These are phyloP conservation scores for Trematomus loennbergii DNA, from an alignment of 2,113 vertebrate genomes.

Conservation along the genomic window DNA sequence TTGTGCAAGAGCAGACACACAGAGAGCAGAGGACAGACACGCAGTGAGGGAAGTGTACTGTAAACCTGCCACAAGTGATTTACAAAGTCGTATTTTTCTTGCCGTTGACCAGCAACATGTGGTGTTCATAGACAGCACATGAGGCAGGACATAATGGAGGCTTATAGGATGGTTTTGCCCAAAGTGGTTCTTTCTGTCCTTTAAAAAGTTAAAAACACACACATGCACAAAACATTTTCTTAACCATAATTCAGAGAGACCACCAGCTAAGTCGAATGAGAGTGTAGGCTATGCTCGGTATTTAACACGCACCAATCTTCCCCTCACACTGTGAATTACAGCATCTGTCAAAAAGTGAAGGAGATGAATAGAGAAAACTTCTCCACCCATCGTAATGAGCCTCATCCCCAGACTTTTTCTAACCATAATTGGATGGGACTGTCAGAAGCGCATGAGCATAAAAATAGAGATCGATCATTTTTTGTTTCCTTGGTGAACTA, in stretches of 20 bases:
- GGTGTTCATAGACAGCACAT: conserved; percentile 79
- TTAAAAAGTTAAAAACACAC: conserved; percentile 72
- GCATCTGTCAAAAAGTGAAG: conserved; percentile 68
- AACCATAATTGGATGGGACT: conserved; percentile 68
- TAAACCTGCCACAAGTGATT: conserved; percentile 82
- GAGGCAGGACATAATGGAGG: conserved; percentile 73
- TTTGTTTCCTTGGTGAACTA: conserved; percentile 7
- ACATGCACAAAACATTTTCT: conserved; percentile 75
- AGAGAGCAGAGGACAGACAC: conserved; percentile 53
- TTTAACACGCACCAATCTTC: conserved; percentile 63
- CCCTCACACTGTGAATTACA: conserved; percentile 70
- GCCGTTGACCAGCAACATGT: conserved; percentile 81
- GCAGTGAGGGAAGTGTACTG: conserved; percentile 59
- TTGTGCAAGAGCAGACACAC: conserved; percentile 55
- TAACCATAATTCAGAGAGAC: conserved; percentile 73
- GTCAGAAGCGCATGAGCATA: conserved; percentile 55
- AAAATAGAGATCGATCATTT: conserved; percentile 31
- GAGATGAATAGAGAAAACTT: conserved; percentile 52
- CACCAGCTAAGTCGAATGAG: conserved; percentile 76
- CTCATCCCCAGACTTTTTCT: conserved; percentile 52
- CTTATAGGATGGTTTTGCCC: conserved; percentile 72
- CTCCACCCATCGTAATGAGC: conserved; percentile 72
- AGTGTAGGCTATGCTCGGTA: conserved; percentile 47
- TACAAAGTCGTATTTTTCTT: conserved; percentile 76
- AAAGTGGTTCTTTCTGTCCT: conserved; percentile 67